Evolutionary conservation across 2,888 invertebrate species (phyloP).

Genomic region (Athrips mouffetella): DNA sequence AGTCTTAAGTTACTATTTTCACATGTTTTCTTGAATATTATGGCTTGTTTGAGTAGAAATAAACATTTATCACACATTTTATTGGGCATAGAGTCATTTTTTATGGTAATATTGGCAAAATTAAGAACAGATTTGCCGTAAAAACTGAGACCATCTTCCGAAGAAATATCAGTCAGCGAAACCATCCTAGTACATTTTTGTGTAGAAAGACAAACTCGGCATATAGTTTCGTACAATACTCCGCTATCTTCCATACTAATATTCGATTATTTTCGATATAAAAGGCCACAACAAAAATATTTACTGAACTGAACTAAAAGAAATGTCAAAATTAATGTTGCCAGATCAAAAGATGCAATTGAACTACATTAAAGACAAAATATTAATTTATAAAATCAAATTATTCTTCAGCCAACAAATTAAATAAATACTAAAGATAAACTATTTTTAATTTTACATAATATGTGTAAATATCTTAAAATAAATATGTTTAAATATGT

Average conservation of each 20-base stretch:
- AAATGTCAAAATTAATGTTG: neutral
- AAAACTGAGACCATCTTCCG: conserved; percentile 42
- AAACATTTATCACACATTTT: conserved; percentile 56
- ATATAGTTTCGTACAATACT: conserved; percentile 48
- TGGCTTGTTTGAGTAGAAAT: conserved; percentile 49
- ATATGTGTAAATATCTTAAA: too few relatives aligned
- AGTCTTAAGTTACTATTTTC: conserved; percentile 48
- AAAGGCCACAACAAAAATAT: neutral
- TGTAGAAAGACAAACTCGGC: conserved; percentile 54
- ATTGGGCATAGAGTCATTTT: conserved; percentile 46
- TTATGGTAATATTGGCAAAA: conserved; percentile 45
- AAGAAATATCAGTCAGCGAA: conserved; percentile 43
- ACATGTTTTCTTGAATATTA: conserved; percentile 54
- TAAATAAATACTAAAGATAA: too few relatives aligned
- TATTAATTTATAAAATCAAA: too few relatives aligned
- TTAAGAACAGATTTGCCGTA: conserved; percentile 48
- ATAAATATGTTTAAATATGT: too few relatives aligned
- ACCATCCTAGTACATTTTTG: conserved; percentile 43
- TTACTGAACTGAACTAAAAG: neutral
- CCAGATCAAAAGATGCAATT: too few relatives aligned
- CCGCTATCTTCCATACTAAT: conserved; percentile 40
- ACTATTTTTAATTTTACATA: too few relatives aligned
- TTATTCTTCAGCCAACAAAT: too few relatives aligned
- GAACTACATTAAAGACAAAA: too few relatives aligned
- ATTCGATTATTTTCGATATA: neutral